These are phyloP conservation scores for Apotomis turbidana DNA, from an alignment of 2,888 invertebrate species.

Conservation along the genomic window DNA sequence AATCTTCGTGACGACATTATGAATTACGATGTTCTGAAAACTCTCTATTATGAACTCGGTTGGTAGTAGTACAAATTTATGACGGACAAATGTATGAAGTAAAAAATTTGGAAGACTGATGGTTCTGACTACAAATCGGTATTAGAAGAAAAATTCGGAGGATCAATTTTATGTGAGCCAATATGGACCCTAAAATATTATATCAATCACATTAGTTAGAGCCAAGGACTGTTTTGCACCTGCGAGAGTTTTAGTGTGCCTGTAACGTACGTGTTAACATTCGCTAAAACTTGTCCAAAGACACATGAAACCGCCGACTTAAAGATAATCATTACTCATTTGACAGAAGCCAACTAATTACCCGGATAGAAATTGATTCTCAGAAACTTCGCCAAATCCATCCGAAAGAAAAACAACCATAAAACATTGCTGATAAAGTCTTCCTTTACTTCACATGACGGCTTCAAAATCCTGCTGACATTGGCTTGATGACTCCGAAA, in stretches of 20 bases:
- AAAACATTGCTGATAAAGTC: not conserved
- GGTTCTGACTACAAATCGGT: too few relatives aligned
- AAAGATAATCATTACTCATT: constrained; percentile 17
- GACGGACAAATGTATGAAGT: too few relatives aligned
- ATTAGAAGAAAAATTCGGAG: too few relatives aligned
- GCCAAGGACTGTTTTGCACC: not conserved
- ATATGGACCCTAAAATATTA: too few relatives aligned
- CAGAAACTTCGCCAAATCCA: constrained; percentile 21
- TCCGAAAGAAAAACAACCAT: not conserved
- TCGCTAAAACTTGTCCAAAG: constrained; percentile 15
- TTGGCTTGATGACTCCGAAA: constrained; percentile 26
- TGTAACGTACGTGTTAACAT: not conserved
- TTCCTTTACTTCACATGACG: not conserved
- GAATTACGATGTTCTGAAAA: too few relatives aligned
- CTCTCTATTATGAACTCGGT: too few relatives aligned
- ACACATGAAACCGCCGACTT: constrained; percentile 19
- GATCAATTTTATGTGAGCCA: too few relatives aligned
- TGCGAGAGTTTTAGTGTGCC: not conserved
- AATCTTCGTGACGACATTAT: too few relatives aligned
- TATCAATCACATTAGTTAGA: too few relatives aligned
- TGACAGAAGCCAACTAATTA: constrained; percentile 33
- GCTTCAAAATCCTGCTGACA: constrained; percentile 18
- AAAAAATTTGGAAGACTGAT: too few relatives aligned
- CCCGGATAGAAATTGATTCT: constrained; percentile 28
- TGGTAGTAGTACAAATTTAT: too few relatives aligned